These are phyloP conservation scores for Microplitis deprimator DNA, from an alignment of 2,888 invertebrate genomes.

Conservation along the genomic window DNA sequence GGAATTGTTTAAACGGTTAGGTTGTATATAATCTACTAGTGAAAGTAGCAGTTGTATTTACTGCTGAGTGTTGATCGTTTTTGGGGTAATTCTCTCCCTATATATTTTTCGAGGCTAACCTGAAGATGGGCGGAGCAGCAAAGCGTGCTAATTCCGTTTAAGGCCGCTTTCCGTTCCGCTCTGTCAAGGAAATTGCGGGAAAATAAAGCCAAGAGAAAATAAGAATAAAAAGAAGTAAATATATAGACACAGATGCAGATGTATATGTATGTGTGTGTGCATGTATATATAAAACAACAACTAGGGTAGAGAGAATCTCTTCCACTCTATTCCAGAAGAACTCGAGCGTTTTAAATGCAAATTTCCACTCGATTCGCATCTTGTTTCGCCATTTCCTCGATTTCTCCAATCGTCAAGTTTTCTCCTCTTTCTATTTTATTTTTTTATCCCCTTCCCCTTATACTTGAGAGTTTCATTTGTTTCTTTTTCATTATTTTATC, in stretches of 20 bases:
- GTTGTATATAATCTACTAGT: constrained; percentile 15
- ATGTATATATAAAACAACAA: constrained; percentile 32
- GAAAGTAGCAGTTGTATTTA: constrained; percentile 11
- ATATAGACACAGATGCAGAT: constrained; percentile 18
- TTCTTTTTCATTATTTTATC: not conserved
- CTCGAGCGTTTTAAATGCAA: constrained; percentile 63
- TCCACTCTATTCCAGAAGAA: constrained; percentile 36
- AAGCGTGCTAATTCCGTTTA: constrained; percentile 66
- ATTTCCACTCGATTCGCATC: constrained; percentile 59
- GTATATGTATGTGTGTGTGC: constrained; percentile 23
- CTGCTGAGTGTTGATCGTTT: not conserved
- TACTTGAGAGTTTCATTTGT: not conserved
- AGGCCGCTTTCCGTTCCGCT: constrained; percentile 63
- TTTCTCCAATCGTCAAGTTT: constrained; percentile 36
- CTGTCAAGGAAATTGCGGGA: constrained; percentile 65
- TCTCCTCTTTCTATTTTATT: constrained; percentile 4
- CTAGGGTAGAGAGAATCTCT: constrained; percentile 34
- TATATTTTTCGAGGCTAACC: not conserved
- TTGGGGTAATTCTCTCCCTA: not conserved
- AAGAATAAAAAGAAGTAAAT: constrained; percentile 32
- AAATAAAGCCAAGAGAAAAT: constrained; percentile 58
- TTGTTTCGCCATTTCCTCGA: constrained; percentile 36
- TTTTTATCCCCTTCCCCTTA: not conserved
- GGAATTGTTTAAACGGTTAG: not conserved
- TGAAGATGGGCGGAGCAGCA: constrained; percentile 55